A percentile compares a stretch with the other conserved stretches of the same genome.
Conservation (phyloP, 1,140 invertebrate species). For the Neodiprion virginianus region DNA sequence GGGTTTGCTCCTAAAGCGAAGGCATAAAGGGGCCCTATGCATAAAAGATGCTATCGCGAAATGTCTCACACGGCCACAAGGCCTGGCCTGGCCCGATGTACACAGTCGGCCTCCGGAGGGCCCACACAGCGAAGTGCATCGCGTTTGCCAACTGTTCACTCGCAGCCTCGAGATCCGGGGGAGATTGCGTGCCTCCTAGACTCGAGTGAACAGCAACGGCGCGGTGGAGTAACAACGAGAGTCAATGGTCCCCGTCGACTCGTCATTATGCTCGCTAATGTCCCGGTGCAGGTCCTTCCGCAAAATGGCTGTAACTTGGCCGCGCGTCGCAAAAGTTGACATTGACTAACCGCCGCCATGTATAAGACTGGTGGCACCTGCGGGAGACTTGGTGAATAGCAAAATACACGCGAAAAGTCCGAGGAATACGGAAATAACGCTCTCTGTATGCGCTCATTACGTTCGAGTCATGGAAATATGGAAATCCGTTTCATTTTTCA, state of each 20-base stretch:
- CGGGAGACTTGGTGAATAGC: no score
- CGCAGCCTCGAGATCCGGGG: not conserved
- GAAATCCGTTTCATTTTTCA: not conserved
- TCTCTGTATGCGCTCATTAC: no score
- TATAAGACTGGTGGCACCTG: no score
- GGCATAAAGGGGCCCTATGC: slow-evolving; percentile 6
- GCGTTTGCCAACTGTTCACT: slow-evolving; percentile 6
- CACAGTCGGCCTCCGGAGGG: not conserved
- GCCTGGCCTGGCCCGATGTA: not conserved
- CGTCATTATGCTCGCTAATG: not conserved
- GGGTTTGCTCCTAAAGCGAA: not conserved
- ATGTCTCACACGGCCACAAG: slow-evolving; percentile 3
- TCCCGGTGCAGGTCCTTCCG: not conserved
- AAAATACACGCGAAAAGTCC: not conserved
- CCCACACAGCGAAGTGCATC: not conserved
- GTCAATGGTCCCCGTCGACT: slow-evolving; percentile 1
- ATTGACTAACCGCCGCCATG: no score
- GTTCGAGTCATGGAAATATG: not conserved
- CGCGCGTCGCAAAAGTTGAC: no score
- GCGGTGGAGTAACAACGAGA: slow-evolving; percentile 1
- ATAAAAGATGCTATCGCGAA: slow-evolving; percentile 4
- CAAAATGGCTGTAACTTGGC: not conserved
- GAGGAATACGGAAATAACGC: not conserved
- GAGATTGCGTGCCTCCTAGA: not conserved
- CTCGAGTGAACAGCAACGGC: not conserved